Base-by-base conservation (phyloP, 2,113 vertebrate species). In the Ursus arctos region DNA sequence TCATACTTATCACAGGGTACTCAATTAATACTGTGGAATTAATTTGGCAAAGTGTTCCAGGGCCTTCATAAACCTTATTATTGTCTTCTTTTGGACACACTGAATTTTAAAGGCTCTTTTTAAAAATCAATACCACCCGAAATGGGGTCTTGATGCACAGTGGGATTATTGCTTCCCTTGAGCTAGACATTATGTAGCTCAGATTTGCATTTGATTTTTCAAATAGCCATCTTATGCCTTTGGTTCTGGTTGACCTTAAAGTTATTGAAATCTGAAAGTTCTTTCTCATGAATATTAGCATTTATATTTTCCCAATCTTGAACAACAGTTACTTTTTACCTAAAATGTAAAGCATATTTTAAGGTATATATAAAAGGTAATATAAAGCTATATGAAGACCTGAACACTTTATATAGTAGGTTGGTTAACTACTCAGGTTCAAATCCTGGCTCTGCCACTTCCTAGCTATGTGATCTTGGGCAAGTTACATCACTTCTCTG, bases 261-360 rank as follows among this genome's bases (percentile, higher is more conserved):
- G 65, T 81, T 87, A 65, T 33, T 88, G 51, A 96, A 97, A 87
- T 74, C n/a, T 15, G 14, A 87, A 90, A 51, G 18, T 67, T 11
- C 31, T 89, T 81, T 82, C 76, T 74, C 63, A 76, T 67, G 47
- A 91, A 81, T 95, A 92, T 59, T 43, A 92, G 6, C 57, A 69
- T 31, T 61, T 26, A 61, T 69, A 69, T 59, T 94, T 95, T 16
- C 28, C 49, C 49, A 74, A 57, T 80, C 33, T 53, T 96, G 26
- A 94, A 72, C 67, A 95, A 79, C 13, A 88, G 55, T 67, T 61
- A 84, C 31, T 24, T 72, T 96, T 76, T 80, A 61, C 47, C n/a
- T 88, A 79, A 91, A 63, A 63, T 82, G 21, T 2, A 55, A 85
- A 28, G 57, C 40, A 77, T 74, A 51, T 33, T 63, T 65, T 53